Evolutionary conservation across 2,797 vertebrate species (phyloP).

Genomic region (Coregonus sp.): DNA sequence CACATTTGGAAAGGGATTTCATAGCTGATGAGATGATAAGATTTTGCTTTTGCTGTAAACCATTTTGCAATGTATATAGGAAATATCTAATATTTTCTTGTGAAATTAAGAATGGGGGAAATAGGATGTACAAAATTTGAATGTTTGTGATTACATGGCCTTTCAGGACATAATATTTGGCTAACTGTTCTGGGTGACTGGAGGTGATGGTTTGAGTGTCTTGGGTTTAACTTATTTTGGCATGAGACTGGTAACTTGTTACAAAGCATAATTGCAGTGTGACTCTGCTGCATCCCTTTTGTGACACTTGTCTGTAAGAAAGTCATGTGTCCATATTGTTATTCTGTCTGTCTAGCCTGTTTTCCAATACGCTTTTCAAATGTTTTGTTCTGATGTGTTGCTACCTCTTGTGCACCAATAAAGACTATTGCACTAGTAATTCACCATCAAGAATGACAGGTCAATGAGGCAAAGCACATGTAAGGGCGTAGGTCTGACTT

Average conservation of each 20-base stretch:
- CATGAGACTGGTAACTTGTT: slow-evolving; percentile 39
- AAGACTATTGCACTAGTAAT: slow-evolving; percentile 49
- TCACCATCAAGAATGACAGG: background rate
- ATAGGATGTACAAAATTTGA: background rate
- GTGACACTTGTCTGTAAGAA: slow-evolving; percentile 22
- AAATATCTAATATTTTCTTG: slow-evolving; percentile 4
- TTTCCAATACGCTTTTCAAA: slow-evolving; percentile 31
- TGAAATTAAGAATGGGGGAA: slow-evolving; percentile 3
- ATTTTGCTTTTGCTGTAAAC: background rate
- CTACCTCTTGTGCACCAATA: slow-evolving; percentile 58
- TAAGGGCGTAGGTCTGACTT: background rate
- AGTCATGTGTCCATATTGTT: slow-evolving; percentile 12
- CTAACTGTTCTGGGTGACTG: background rate
- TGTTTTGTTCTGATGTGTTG: slow-evolving; percentile 51
- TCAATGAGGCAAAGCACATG: background rate
- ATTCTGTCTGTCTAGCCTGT: slow-evolving; percentile 22
- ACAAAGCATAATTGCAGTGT: slow-evolving; percentile 32
- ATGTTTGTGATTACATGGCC: too few relatives aligned
- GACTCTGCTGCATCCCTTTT: slow-evolving; percentile 39
- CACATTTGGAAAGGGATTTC: slow-evolving; percentile 38
- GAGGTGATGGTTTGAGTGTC: slow-evolving; percentile 25
- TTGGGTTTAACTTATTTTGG: slow-evolving; percentile 38
- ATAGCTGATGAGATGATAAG: background rate
- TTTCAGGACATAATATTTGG: too few relatives aligned
- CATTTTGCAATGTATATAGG: background rate